phyloP scores from a whole-genome alignment of 2,113 vertebrate genomes.

The Puma concolor region DNA sequence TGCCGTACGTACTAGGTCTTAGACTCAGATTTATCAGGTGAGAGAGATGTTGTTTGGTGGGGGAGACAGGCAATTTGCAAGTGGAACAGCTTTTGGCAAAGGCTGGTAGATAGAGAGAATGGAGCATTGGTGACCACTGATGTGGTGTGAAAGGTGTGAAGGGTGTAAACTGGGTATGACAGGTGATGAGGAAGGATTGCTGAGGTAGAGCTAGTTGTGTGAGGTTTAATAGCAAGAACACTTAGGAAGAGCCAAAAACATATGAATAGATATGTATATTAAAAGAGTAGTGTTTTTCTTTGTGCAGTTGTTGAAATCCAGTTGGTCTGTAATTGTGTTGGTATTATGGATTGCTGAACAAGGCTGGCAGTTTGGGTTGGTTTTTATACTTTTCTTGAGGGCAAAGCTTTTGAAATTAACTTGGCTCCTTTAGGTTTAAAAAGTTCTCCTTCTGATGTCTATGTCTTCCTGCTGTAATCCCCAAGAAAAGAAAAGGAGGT shows the following conservation, averaged over 20 bases:
- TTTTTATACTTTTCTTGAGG: slow-evolving; percentile 39
- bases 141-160: not conserved
- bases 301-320: slow-evolving; percentile 39
- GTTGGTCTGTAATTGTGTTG: not conserved
- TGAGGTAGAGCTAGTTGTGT: not conserved
- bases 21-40: not conserved
- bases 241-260: not conserved
- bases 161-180: not conserved
- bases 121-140: not conserved
- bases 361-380: slow-evolving; percentile 2
- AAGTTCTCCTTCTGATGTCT: not conserved
- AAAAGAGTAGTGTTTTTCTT: slow-evolving; percentile 11
- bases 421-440: slow-evolving; percentile 51
- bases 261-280: too few relatives aligned
- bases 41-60: not conserved
- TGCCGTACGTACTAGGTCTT: not conserved
- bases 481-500: not conserved
- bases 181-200: slow-evolving; percentile 17
- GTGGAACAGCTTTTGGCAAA: not conserved
- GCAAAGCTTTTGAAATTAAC: slow-evolving; percentile 58
- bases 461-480: slow-evolving; percentile 24
- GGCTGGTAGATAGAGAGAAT: not conserved
- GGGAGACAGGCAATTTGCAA: not conserved
- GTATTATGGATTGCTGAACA: slow-evolving; percentile 4
- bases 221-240: slow-evolving; percentile 49